A percentile compares a stretch with the other conserved stretches of the same genome.
Conservation (phyloP, 2,113 vertebrate species). For the Fulmarus glacialis region DNA sequence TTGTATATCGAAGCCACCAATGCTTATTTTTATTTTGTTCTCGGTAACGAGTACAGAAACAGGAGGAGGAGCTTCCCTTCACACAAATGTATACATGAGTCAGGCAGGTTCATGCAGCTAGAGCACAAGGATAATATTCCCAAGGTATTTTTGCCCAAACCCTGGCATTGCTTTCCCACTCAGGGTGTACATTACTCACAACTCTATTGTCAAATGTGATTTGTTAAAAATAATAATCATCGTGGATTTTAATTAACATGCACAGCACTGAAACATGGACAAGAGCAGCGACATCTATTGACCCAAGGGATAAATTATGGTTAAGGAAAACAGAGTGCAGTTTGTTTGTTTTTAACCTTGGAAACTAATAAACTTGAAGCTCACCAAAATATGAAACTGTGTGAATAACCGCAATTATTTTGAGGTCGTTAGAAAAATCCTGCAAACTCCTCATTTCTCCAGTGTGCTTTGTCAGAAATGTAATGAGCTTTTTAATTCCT, state of each 20-base stretch:
- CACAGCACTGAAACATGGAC: not conserved
- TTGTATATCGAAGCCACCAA: not conserved
- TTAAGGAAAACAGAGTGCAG: not conserved
- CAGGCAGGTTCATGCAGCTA: no score
- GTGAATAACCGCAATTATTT: not conserved
- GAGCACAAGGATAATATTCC: not conserved
- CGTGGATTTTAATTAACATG: not conserved
- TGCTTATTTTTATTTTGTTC: not conserved
- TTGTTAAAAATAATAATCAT: not conserved
- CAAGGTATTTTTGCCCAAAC: not conserved
- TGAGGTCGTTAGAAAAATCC: not conserved
- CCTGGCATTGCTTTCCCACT: not conserved
- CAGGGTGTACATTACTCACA: no score
- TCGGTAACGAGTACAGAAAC: not conserved
- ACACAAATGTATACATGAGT: fast-evolving
- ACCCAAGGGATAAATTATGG: not conserved
- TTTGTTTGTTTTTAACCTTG: not conserved
- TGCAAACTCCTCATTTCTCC: not conserved
- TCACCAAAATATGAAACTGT: not conserved
- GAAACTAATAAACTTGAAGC: not conserved
- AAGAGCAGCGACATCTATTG: not conserved
- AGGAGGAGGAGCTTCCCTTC: not conserved
- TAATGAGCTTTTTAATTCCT: not conserved
- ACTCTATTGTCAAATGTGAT: fast-evolving
- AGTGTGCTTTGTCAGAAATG: not conserved